phyloP scores from a whole-genome alignment of 2,888 invertebrate species.

The Diaphora mendica region DNA sequence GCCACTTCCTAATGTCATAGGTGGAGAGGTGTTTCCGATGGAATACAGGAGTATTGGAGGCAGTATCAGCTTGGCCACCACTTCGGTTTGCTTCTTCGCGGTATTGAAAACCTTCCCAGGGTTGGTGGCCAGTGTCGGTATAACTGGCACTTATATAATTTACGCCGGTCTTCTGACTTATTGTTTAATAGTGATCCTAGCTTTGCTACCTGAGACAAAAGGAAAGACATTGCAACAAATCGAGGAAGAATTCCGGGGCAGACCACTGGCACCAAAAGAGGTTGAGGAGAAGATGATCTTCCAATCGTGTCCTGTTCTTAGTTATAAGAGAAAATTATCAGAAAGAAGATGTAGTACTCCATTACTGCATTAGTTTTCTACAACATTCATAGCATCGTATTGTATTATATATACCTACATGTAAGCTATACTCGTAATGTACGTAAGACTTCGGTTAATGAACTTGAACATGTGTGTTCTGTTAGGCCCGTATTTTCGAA shows the following conservation, averaged over 20 bases:
- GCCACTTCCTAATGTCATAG: constrained; percentile 89
- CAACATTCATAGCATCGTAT: constrained; percentile 7
- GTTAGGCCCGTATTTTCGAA: not conserved
- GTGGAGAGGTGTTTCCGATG: constrained; percentile 89
- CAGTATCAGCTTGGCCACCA: constrained; percentile 86
- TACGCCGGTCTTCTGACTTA: constrained; percentile 84
- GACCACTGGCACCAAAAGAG: constrained; percentile 60
- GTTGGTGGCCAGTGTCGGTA: constrained; percentile 80
- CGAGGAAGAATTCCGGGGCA: constrained; percentile 83
- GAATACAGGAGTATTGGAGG: constrained; percentile 87
- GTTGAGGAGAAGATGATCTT: constrained; percentile 62
- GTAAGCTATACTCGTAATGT: constrained; percentile 31
- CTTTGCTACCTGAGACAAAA: constrained; percentile 88
- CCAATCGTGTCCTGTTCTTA: constrained; percentile 59
- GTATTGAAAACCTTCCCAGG: constrained; percentile 87
- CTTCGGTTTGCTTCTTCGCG: constrained; percentile 86
- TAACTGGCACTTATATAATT: constrained; percentile 85
- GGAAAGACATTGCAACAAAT: constrained; percentile 88
- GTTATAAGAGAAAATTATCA: constrained; percentile 65
- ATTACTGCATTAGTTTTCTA: constrained; percentile 48
- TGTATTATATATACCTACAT: too few relatives aligned
- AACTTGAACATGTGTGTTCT: not conserved
- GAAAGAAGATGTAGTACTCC: constrained; percentile 59
- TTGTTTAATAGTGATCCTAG: constrained; percentile 83
- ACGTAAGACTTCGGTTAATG: constrained; percentile 24